phyloP scores from a whole-genome alignment of 2,888 invertebrate genomes.

The Epistrophella euchroma region DNA sequence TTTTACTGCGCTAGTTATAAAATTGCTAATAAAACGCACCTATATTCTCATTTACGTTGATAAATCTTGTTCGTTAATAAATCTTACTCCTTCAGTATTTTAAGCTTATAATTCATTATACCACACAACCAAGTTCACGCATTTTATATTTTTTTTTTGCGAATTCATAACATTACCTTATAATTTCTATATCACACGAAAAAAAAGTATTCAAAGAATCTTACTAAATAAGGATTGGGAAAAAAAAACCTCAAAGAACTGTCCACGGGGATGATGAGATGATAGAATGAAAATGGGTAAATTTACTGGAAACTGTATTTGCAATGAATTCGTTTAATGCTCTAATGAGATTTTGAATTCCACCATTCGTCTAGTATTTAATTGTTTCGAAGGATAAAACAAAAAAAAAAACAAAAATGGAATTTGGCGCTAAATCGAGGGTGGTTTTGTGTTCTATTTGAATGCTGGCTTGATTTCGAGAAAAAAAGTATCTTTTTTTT shows the following conservation, averaged over 20 bases:
- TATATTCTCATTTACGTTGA: too few relatives aligned
- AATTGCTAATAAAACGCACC: too few relatives aligned
- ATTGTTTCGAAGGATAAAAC: conserved; percentile 60
- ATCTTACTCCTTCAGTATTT: too few relatives aligned
- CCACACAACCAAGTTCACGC: too few relatives aligned
- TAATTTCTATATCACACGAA: background rate
- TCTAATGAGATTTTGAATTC: conserved; percentile 76
- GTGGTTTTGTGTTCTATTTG: conserved; percentile 27
- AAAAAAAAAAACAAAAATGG: conserved; percentile 14
- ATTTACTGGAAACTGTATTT: conserved; percentile 76
- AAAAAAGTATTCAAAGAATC: conserved; percentile 20
- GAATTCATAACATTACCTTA: background rate
- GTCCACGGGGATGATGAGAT: conserved; percentile 46
- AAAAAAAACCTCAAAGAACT: conserved; percentile 30
- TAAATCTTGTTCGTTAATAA: too few relatives aligned
- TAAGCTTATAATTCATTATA: too few relatives aligned
- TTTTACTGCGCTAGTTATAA: too few relatives aligned
- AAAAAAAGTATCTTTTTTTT: conserved; percentile 13
- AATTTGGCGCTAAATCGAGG: conserved; percentile 66
- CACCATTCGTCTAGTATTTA: conserved; percentile 73
- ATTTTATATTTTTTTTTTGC: background rate
- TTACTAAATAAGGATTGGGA: conserved; percentile 54
- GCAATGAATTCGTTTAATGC: conserved; percentile 68
- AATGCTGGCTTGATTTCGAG: conserved; percentile 6
- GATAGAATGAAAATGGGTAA: conserved; percentile 65